phyloP scores from a whole-genome alignment of 2,797 vertebrate genomes.

The Thamnophis elegans region DNA sequence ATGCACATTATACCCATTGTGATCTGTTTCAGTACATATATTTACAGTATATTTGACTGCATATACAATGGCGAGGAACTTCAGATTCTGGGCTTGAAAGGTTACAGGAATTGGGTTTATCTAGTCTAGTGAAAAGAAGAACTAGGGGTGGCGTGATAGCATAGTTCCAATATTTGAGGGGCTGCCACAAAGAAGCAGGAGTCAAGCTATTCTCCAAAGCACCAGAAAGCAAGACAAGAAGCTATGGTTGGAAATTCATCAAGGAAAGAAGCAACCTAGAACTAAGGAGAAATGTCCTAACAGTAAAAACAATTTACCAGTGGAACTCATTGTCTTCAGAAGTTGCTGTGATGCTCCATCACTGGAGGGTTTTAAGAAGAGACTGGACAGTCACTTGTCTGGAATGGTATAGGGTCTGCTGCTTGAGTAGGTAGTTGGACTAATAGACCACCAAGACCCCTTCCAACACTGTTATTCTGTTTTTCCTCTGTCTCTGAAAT shows the following conservation, averaged over 20 bases:
- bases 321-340: not conserved
- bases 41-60: not conserved
- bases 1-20: not conserved
- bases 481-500: not conserved
- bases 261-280: not conserved
- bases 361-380: not conserved
- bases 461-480: not conserved
- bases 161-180: not conserved
- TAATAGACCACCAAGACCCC: not conserved
- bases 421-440: not conserved
- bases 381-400: not conserved
- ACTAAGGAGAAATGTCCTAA: not conserved
- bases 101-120: not conserved
- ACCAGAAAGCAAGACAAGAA: not conserved
- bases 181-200: not conserved
- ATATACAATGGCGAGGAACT: not conserved
- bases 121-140: not conserved
- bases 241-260: not conserved
- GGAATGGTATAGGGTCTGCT: not conserved
- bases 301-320: not conserved
- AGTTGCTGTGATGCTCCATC: not conserved
- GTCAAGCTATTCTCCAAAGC: not conserved
- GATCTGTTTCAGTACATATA: not conserved
- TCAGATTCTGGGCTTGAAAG: not conserved
- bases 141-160: not conserved